A percentile compares a stretch with the other conserved stretches of the same genome.
Evolutionary conservation across 2,888 invertebrate genomes (phyloP).

Genomic region (Piscicola geometra): DNA sequence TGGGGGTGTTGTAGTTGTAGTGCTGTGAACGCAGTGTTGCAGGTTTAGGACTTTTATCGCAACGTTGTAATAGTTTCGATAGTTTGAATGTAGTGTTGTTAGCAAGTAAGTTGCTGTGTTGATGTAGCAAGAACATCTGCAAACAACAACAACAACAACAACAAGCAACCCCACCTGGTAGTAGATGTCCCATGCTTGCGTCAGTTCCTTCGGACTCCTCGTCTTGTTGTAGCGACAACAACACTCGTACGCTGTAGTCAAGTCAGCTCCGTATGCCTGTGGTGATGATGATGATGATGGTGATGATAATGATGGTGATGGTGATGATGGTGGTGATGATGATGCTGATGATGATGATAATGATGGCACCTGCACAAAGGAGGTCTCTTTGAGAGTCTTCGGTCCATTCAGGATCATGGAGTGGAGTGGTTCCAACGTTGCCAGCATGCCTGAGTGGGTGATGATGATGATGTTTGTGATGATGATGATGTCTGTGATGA

Average conservation of each 20-base stretch:
- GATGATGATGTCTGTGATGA: constrained; percentile 3
- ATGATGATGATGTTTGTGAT: constrained; percentile 8
- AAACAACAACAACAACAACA: too few relatives aligned
- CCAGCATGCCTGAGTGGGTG: constrained; percentile 70
- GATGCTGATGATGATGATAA: constrained; percentile 30
- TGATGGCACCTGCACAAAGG: constrained; percentile 72
- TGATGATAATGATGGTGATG: constrained; percentile 32
- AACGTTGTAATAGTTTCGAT: too few relatives aligned
- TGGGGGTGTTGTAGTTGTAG: too few relatives aligned
- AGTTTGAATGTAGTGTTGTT: too few relatives aligned
- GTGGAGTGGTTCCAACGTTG: constrained; percentile 87
- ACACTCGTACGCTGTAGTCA: constrained; percentile 91
- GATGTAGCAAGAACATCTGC: too few relatives aligned
- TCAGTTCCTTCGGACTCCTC: constrained; percentile 80
- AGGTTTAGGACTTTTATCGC: too few relatives aligned
- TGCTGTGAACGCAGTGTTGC: too few relatives aligned
- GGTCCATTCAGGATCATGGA: constrained; percentile 88
- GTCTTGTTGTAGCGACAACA: constrained; percentile 82
- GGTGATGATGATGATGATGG: constrained; percentile 34
- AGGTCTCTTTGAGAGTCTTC: constrained; percentile 90
- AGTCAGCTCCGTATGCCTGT: constrained; percentile 83
- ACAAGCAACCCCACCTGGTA: constrained; percentile 67
- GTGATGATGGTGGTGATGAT: constrained; percentile 30
- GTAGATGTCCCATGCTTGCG: constrained; percentile 98
- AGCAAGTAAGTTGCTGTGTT: too few relatives aligned